Evolutionary conservation across 2,113 vertebrate species (phyloP).

Genomic region (Drymodes brunneopygia): DNA sequence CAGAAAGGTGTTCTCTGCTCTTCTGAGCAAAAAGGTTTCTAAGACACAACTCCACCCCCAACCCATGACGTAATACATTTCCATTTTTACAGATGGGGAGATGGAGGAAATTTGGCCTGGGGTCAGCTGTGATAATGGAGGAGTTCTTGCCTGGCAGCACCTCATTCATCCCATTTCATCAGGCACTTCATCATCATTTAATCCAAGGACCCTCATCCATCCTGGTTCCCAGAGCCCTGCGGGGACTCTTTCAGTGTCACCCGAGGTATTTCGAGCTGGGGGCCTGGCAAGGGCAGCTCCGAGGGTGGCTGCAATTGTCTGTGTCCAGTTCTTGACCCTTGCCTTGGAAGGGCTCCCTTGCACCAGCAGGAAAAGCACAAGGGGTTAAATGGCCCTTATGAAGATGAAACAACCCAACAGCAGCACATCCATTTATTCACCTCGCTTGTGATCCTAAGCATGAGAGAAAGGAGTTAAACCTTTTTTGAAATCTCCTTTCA

Average conservation of each 20-base stretch:
- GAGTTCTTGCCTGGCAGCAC: slow-evolving; percentile 24
- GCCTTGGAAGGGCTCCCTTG: not conserved
- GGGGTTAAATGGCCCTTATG: not conserved
- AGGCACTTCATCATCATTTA: slow-evolving; percentile 38
- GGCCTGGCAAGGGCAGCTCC: not conserved
- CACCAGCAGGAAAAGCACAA: not conserved
- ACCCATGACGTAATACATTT: not conserved
- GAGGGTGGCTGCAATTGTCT: not conserved
- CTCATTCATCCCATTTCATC: not conserved
- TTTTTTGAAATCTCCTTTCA: not conserved
- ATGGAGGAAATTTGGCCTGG: not conserved
- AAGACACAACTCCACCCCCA: not conserved
- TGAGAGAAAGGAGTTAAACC: not conserved
- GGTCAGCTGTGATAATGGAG: slow-evolving; percentile 24
- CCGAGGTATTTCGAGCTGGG: slow-evolving; percentile 5
- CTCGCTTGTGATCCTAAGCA: not conserved
- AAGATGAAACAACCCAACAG: not conserved
- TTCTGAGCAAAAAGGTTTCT: not conserved
- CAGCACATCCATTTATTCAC: not conserved
- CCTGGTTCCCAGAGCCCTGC: not conserved
- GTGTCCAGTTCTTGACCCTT: not conserved
- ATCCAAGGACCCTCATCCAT: slow-evolving; percentile 21
- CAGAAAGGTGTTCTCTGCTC: not conserved
- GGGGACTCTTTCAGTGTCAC: not conserved
- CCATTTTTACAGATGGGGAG: not conserved